phyloP scores from a whole-genome alignment of 2,113 vertebrate genomes.

The Podarcis cretensis region DNA sequence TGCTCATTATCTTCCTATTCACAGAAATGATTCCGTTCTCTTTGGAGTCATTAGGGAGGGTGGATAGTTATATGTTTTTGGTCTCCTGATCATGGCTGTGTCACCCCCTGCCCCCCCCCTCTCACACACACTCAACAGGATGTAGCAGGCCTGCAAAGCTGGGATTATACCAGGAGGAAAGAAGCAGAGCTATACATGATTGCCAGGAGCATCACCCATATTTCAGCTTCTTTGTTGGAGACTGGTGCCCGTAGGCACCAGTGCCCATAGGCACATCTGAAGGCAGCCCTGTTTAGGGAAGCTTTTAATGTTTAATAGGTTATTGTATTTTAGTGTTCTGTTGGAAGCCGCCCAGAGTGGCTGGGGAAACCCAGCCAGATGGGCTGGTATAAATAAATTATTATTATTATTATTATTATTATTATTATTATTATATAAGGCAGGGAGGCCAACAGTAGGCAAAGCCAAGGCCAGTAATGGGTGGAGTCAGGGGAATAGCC shows the following conservation, averaged over 20 bases:
- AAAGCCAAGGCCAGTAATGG: too few relatives aligned
- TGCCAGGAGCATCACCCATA: background rate
- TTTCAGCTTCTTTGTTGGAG: background rate
- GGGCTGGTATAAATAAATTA: too few relatives aligned
- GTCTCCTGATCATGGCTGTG: background rate
- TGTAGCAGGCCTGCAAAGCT: background rate
- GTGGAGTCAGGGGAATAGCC: too few relatives aligned
- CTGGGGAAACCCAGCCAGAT: too few relatives aligned
- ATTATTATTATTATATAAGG: too few relatives aligned
- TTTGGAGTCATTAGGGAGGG: background rate
- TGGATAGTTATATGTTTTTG: fast-evolving
- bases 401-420: too few relatives aligned
- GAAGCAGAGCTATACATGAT: background rate
- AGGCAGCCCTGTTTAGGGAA: too few relatives aligned
- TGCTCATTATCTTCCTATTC: background rate
- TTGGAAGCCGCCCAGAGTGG: too few relatives aligned
- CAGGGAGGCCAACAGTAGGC: background rate
- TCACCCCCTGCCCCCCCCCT: background rate
- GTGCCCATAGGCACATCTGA: too few relatives aligned
- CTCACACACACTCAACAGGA: background rate
- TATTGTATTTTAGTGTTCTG: too few relatives aligned
- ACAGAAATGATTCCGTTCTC: background rate
- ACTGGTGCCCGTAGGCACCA: too few relatives aligned
- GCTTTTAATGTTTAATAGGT: too few relatives aligned
- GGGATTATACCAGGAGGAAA: background rate